These are phyloP conservation scores for Anastrepha ludens DNA, from an alignment of 1,140 invertebrate species.

Conservation along the genomic window DNA sequence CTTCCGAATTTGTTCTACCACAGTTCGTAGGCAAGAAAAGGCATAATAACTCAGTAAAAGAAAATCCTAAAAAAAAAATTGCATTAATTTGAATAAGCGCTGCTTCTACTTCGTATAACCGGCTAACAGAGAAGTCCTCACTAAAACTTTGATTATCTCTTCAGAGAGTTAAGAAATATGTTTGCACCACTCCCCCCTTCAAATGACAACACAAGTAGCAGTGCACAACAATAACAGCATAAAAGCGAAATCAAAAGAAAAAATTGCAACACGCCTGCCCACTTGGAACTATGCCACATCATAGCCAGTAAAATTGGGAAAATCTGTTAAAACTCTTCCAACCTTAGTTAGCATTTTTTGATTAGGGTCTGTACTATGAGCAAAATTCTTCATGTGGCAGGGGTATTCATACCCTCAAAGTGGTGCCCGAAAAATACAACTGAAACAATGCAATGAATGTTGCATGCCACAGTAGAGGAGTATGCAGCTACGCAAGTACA, in stretches of 20 bases:
- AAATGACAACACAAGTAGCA: neutral
- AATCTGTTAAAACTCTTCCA: slow-evolving; percentile 14
- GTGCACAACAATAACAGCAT: neutral
- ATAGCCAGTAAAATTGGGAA: neutral
- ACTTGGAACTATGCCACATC: neutral
- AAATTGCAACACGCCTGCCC: neutral
- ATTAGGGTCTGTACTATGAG: neutral
- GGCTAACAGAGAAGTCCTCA: no score
- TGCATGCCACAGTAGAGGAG: neutral
- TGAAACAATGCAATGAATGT: slow-evolving; percentile 17
- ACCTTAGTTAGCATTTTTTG: slow-evolving; percentile 27
- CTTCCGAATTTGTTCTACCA: no score
- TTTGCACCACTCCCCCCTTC: neutral
- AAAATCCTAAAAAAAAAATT: no score
- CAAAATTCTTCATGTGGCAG: neutral
- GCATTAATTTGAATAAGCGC: no score
- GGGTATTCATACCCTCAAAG: slow-evolving; percentile 3
- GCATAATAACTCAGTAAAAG: no score
- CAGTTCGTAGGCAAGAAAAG: no score
- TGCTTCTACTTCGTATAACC: no score
- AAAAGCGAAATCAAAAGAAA: neutral
- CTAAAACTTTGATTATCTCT: no score
- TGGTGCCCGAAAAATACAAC: neutral
- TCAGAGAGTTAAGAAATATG: neutral
- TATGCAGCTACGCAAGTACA: neutral